These are phyloP conservation scores for Myotis lucifugus DNA, from an alignment of 2,113 vertebrate genomes.

Conservation along the genomic window DNA sequence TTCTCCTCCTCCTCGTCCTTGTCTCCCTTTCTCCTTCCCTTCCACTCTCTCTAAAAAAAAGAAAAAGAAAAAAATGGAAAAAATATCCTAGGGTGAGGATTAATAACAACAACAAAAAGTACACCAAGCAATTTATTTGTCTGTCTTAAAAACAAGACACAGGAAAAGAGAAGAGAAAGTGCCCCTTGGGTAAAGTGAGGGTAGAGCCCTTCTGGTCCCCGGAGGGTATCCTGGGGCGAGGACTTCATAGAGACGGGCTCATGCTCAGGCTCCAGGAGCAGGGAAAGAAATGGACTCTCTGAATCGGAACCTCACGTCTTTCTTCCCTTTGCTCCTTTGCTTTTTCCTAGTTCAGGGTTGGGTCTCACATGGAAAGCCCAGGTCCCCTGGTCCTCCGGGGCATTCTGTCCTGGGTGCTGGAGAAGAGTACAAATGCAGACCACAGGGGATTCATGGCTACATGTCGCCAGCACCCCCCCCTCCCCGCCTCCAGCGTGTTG, in stretches of 20 bases:
- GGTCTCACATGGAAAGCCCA: not conserved
- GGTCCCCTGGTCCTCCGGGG: too few relatives aligned
- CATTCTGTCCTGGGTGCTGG: not conserved
- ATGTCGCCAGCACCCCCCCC: too few relatives aligned
- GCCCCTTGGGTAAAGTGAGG: not conserved
- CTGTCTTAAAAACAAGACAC: not conserved
- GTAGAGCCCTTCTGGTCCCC: not conserved
- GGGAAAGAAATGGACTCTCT: not conserved
- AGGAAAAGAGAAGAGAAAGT: not conserved
- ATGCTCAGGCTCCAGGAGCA: not conserved
- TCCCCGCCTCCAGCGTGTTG: fast-evolving
- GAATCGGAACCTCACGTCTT: not conserved
- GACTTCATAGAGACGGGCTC: not conserved
- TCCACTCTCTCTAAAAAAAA: not conserved
- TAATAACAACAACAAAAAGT: not conserved
- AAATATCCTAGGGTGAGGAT: not conserved
- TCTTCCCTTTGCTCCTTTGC: not conserved
- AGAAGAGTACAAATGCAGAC: not conserved
- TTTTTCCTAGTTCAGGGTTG: not conserved
- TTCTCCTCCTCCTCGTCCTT: too few relatives aligned
- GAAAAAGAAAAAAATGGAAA: not conserved
- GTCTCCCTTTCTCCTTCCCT: not conserved
- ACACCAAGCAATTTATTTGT: not conserved
- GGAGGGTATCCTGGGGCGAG: not conserved
- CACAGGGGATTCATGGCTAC: not conserved